Base-by-base conservation (phyloP, 2,888 invertebrate species). In the Acleris holmiana region DNA sequence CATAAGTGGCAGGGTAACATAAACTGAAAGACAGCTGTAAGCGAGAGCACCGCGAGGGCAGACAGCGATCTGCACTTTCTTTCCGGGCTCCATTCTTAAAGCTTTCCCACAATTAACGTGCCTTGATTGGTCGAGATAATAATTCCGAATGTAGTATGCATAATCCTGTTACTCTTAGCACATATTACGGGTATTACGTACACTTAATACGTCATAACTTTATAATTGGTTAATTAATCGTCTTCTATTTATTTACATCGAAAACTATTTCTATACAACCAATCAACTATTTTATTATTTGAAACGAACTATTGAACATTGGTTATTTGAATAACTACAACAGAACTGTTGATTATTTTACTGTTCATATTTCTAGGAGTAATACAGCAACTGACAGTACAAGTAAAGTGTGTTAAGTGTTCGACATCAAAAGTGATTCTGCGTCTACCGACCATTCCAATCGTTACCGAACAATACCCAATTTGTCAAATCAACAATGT, bases 21-120 rank as follows among this genome's bases (percentile, higher is more conserved):
- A 53, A 18, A 47, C 48, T 54, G 18, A 63, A 19, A 53, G 46
- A 40, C 21, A 48, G 61, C 50, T 55, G 51, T 60, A 40, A 68
- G 67, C 68, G 50, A 56, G 62, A 64, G 25, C 63, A 57, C 57
- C 67, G 59, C 61, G 61, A 56, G 46, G 56, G 44, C 55, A 56
- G 70, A 72, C 70, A 69, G 69, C 69, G 72, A 81, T 79, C 80
- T 83, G 35, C 69, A 73, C 87, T 86, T 86, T 88, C 85, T 81
- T 88, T 88, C 87, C 86, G 85, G 81, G 77, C 73, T 72, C 79
- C 76, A 85, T 84, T 87, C 83, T 83, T 78, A 74, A 71, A 74
- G 74, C 74, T 82, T 86, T 88, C 87, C 81, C 86, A 88, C 88
- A 85, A 85, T 88, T 84, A 83, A 72, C 73, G 73, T 75, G 73